These are phyloP conservation scores for Globodera rostochiensis DNA, from an alignment of 1,140 invertebrate genomes.

Conservation along the genomic window DNA sequence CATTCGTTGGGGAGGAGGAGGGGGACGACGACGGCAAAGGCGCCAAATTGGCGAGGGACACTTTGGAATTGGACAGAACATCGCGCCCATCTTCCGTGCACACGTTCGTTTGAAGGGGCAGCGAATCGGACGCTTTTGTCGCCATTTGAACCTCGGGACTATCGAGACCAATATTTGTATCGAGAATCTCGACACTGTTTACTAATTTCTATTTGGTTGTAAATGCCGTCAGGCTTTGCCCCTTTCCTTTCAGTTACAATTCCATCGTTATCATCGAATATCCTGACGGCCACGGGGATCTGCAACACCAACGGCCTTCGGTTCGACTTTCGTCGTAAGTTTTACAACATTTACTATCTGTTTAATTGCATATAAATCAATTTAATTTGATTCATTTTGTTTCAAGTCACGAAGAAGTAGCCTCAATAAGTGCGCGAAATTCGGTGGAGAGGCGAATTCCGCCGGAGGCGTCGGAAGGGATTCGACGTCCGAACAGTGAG, in stretches of 20 bases:
- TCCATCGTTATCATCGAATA: slow-evolving; percentile 59
- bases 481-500: not conserved
- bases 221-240: too few species aligned
- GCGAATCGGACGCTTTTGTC: not conserved
- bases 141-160: too few species aligned
- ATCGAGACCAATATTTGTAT: not conserved
- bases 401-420: slow-evolving; percentile 20
- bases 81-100: slow-evolving; percentile 26
- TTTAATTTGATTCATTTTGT: not conserved
- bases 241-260: slow-evolving; percentile 32
- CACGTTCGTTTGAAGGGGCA: slow-evolving; percentile 4
- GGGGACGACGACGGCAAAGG: not conserved
- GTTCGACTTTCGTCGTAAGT: slow-evolving; percentile 54
- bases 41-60: not conserved
- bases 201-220: not conserved
- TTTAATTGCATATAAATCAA: not conserved
- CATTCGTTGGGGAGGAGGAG: slow-evolving; percentile 14
- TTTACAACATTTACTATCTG: not conserved
- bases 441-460: slow-evolving; percentile 19
- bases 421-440: slow-evolving; percentile 24
- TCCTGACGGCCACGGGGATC: slow-evolving; percentile 39
- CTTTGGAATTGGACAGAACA: slow-evolving; percentile 15
- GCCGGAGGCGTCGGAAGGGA: slow-evolving; percentile 9
- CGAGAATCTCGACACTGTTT: not conserved
- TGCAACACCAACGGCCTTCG: slow-evolving; percentile 45